Evolutionary conservation across 2,888 invertebrate genomes (phyloP).

Genomic region (Hemaris fuciformis): DNA sequence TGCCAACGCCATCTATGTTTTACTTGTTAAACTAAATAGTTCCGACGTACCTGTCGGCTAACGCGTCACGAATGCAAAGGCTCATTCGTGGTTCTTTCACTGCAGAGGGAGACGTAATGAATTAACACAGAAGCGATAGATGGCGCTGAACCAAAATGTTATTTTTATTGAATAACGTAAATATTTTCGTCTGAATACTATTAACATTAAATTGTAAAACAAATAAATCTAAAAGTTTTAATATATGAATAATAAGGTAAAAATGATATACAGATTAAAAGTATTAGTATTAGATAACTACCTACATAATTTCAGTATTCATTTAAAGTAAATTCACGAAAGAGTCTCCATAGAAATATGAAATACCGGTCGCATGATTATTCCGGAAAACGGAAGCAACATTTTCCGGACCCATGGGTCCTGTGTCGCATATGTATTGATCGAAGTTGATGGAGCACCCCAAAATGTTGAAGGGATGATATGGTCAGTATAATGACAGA

Average conservation of each 20-base stretch:
- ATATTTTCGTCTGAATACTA: neutral
- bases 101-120: neutral
- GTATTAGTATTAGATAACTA: no score
- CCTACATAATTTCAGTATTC: no score
- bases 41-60: neutral
- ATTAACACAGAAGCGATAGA: neutral
- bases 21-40: neutral
- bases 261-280: no score
- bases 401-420: slow-evolving; percentile 4
- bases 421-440: neutral
- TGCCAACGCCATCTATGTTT: neutral
- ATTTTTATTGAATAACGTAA: neutral
- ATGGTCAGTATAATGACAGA: neutral
- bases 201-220: neutral
- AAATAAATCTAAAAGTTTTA: no score
- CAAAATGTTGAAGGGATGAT: neutral
- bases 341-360: neutral
- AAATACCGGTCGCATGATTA: neutral
- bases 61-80: neutral
- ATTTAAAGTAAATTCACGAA: no score
- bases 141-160: slow-evolving; percentile 17
- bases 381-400: neutral
- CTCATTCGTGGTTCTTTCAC: neutral
- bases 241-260: no score
- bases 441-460: neutral